Evolutionary conservation across 2,888 invertebrate genomes (phyloP), one percentile per base, ranked within the genome.

Genomic region (Bugula neritina): DNA sequence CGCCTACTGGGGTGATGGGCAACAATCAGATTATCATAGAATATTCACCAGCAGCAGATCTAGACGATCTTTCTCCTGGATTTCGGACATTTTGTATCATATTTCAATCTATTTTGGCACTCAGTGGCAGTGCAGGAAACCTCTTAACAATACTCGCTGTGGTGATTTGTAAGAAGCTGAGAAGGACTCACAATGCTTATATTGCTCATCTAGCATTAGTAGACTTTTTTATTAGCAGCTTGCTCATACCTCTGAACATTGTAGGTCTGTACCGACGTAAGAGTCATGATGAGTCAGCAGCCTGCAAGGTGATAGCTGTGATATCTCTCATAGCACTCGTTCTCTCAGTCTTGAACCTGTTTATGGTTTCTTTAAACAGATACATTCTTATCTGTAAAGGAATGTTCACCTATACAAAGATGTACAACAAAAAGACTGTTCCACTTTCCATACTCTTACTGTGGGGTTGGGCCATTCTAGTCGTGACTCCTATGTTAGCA

Each of bases 41-140:
- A 63, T 63, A 63, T 31, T 31, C 29, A 3, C 63, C 63, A 63
- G 34, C 31, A 63, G 63, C 27, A 63, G 63, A 34, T 31, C 63
- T 63, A 25, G 63, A 63, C 27, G 34, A 63, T 27, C 31, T 63
- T 13, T 27, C 63, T 34, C 31, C 27, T 2, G 63, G 31, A 63
- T 63, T 63, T 31, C 63, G 63, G 13, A 63, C n/a, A 63, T 63
- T 63, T 31, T 63, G 63, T 63, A 63, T 63, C 10, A 31, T 63
- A 3, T 63, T 63, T n/a, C 63, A 63, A 27, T 31, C 25, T 13
- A 2, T 63, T 31, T 27, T 63, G n/a, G 21, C 63, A 2, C 5
- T 25, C 63, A 63, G 31, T 29, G 63, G 63, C 27, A 63, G 31
- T 63, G 21, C 17, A 2, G 63, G 63, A 31, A 63, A 63, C n/a